phyloP scores from a whole-genome alignment of 2,797 vertebrate genomes.

The Melanogrammus aeglefinus region DNA sequence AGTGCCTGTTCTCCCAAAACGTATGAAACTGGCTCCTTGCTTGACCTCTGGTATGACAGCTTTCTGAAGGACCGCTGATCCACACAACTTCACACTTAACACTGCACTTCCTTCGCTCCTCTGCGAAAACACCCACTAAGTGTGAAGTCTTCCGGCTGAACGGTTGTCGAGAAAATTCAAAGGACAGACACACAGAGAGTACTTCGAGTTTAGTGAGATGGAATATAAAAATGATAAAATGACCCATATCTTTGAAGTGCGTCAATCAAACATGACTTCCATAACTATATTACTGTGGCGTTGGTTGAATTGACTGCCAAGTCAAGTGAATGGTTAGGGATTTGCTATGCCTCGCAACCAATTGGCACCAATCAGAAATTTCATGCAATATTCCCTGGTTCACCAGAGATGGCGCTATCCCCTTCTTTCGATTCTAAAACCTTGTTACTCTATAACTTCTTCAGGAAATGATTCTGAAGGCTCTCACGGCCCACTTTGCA shows the following conservation, averaged over 20 bases:
- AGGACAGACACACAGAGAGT: too few relatives aligned
- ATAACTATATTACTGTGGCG: neutral
- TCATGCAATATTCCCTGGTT: neutral
- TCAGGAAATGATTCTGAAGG: constrained; percentile 11
- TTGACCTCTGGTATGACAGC: too few relatives aligned
- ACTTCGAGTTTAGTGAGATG: too few relatives aligned
- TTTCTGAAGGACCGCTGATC: too few relatives aligned
- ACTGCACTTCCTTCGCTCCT: too few relatives aligned
- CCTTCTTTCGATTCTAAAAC: neutral
- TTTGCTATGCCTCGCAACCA: neutral
- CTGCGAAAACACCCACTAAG: too few relatives aligned
- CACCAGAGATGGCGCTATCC: neutral
- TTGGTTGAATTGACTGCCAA: neutral
- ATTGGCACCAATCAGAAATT: neutral
- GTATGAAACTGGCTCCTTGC: too few relatives aligned
- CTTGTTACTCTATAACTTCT: neutral
- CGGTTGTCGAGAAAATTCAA: too few relatives aligned
- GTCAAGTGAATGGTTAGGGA: neutral
- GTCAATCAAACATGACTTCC: neutral
- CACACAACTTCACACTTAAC: too few relatives aligned
- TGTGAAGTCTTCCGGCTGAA: too few relatives aligned
- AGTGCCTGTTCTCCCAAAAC: too few relatives aligned
- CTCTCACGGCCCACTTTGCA: neutral
- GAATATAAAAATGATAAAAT: too few relatives aligned
- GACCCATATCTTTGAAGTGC: neutral